Evolutionary conservation across 92 coral and sea anemone genomes (phyloP), one percentile per base, ranked within the genome.

Genomic region (Galaxea fascicularis): DNA sequence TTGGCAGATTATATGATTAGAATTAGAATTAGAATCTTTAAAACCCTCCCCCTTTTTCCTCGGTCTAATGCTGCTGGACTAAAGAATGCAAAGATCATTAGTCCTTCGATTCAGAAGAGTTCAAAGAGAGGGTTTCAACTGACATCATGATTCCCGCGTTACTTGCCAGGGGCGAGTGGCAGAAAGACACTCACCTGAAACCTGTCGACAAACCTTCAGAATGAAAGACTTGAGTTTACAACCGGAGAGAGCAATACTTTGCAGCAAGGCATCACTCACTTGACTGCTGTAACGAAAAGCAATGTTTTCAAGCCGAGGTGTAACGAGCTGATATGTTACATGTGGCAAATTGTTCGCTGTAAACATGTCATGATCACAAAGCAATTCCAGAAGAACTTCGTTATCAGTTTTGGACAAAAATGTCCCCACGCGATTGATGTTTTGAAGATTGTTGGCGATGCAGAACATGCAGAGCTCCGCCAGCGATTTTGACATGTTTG

Each of bases 311-410:
- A 94, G 79, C 46, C 82, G 93, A 21, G 92, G 82, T 28, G 95
- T 73, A 25, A 89, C 72, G 51, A 94, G 73, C 71, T 94, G 87
- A 49, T 84, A 82, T 12, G 92, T 89, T 49, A 94, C 83, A 14
- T 69, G 41, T 9, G 91, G 93, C 72, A 94, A 58, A n/a, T 86
- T 72, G 3, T 72, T 76, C 24, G 70, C 86, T n/a, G 93, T 82
- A 28, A 94, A 85, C 79, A 92, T 87, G 71, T 94, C 98, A 74
- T 94, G 98, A 63, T 94, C 95, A 63, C 98, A 94, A 9, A 94
- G 89, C 84, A 92, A 65, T 80, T 91, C 91, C 31, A 93, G 39
- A 6, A 93, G 81, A 54, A 88, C 45, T 80, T 93, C 97, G 66
- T 93, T 93, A 73, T 93, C 93, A 35, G 59, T 65, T 54, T 93